These are phyloP conservation scores for Gastracanthus pulcherrimus DNA, from an alignment of 2,888 invertebrate species.

Conservation along the genomic window DNA sequence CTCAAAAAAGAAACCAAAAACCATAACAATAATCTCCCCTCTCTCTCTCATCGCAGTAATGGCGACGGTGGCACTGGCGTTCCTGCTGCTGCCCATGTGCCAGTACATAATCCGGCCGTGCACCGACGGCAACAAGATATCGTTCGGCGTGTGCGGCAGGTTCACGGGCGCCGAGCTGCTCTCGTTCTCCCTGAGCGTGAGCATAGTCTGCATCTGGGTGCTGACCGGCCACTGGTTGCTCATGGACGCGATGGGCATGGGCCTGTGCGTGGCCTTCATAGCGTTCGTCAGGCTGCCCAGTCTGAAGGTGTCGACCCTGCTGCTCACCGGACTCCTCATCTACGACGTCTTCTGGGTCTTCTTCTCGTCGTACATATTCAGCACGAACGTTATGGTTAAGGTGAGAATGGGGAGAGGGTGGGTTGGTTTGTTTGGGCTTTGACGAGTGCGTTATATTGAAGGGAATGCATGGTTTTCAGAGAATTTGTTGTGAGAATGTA, in stretches of 20 bases:
- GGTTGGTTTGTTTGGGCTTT: too few relatives aligned
- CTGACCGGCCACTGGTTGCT: slow-evolving; percentile 98
- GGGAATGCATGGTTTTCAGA: too few relatives aligned
- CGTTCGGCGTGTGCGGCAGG: slow-evolving; percentile 94
- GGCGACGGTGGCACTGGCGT: slow-evolving; percentile 97
- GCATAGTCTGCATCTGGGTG: slow-evolving; percentile 98
- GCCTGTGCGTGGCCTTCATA: slow-evolving; percentile 97
- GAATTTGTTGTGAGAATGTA: too few relatives aligned
- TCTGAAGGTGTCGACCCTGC: slow-evolving; percentile 95
- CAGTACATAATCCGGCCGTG: slow-evolving; percentile 94
- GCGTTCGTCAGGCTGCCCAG: slow-evolving; percentile 97
- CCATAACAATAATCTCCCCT: background rate
- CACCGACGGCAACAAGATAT: slow-evolving; percentile 90
- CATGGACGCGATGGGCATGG: slow-evolving; percentile 99
- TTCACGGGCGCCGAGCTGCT: slow-evolving; percentile 96
- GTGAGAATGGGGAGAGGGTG: too few relatives aligned
- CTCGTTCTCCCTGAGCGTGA: slow-evolving; percentile 93
- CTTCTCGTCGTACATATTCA: slow-evolving; percentile 98
- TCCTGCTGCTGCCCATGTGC: slow-evolving; percentile 97
- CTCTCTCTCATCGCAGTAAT: slow-evolving; percentile 82
- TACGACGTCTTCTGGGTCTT: slow-evolving; percentile 99
- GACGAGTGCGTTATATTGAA: too few relatives aligned
- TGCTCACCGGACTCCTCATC: slow-evolving; percentile 94
- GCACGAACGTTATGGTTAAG: slow-evolving; percentile 99
- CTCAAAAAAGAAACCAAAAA: background rate